A percentile compares a stretch with the other conserved stretches of the same genome.
These are phyloP conservation scores for Butorides virescens DNA, from an alignment of 2,113 vertebrate genomes.

Conservation along the genomic window DNA sequence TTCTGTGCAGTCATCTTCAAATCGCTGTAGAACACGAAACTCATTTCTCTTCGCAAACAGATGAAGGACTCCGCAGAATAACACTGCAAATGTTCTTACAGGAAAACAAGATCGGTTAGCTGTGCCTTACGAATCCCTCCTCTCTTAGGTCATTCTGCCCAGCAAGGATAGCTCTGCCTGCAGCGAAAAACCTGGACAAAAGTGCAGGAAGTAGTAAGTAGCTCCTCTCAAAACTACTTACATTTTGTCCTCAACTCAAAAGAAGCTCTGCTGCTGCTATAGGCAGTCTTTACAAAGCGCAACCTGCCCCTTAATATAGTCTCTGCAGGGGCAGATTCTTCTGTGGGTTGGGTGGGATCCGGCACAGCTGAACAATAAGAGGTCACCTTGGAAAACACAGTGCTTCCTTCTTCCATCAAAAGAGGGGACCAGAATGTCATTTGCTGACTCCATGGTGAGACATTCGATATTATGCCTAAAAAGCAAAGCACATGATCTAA, in stretches of 20 bases:
- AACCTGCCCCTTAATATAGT: conserved; percentile 99
- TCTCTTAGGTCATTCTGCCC: conserved; percentile 38
- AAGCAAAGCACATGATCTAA: background rate
- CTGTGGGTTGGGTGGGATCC: conserved; percentile 84
- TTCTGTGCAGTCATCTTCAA: conserved; percentile 50
- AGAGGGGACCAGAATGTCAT: conserved; percentile 91
- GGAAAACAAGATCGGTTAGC: conserved; percentile 38
- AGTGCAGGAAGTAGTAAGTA: conserved; percentile 59
- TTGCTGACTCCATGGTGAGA: conserved; percentile 85
- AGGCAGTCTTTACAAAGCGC: conserved; percentile 94
- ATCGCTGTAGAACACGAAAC: background rate
- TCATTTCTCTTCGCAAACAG: background rate
- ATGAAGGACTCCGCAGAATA: conserved; percentile 28
- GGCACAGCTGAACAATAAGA: conserved; percentile 96
- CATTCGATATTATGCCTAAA: conserved; percentile 88
- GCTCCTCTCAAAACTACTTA: conserved; percentile 37
- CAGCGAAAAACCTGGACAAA: conserved; percentile 43
- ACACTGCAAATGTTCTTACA: conserved; percentile 21
- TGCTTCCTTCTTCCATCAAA: conserved; percentile 83
- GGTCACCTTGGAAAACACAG: conserved; percentile 94
- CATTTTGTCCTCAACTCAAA: background rate
- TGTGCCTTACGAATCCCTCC: conserved; percentile 26
- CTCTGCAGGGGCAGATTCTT: conserved; percentile 94
- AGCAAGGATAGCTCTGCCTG: conserved; percentile 19
- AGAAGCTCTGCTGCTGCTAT: conserved; percentile 76